Evolutionary conservation across 2,888 invertebrate species (phyloP), one percentile per base, ranked within the genome.

Genomic region (Vandiemenella viatica): DNA sequence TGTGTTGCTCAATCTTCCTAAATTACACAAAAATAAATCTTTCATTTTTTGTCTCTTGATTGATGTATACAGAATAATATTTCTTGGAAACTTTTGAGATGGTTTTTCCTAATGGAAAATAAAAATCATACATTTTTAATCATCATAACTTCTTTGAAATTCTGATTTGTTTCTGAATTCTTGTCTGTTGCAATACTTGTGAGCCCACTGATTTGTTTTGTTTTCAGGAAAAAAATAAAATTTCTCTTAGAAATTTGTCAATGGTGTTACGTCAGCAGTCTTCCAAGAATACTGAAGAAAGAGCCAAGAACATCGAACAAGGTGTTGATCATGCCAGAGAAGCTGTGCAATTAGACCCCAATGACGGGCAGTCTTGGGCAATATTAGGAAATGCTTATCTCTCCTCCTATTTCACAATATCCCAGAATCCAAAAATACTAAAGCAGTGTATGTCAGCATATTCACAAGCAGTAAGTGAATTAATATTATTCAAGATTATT

Each of bases 341-440:
- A 60, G 87, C 90, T 1, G 81, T 91, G 0, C 73, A 80, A 43
- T 63, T 84, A 22, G 86, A 90, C 61, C 74, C 80, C 7, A 70
- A 71, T 45, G 89, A 90, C 67, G 88, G 89, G 1, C 69, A 76
- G 6, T 89, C 89, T 0, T 91, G 91, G 90, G 73, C 79, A 46
- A 76, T 88, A 47, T 68, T 90, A 44, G 91, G 87, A 20, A 91
- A 89, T 68, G 86, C 90, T 0, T 84, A 88, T 63, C 65, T 90
- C 51, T 82, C 84, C 46, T 76, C 79, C 48, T 90, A 83, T 65
- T 90, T 90, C 63, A 75, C 75, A 40, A 71, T 80, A 23, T 72
- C 76, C 2, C 87, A 88, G 62, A 79, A 82, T 59, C 80, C 83
- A 0, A 73, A 74, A 20, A 76, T 75, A 0, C 63, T 90, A 52